Evolutionary conservation across 2,797 vertebrate genomes (phyloP), one percentile per base, ranked within the genome.

Genomic region (Gambusia yucatana): DNA sequence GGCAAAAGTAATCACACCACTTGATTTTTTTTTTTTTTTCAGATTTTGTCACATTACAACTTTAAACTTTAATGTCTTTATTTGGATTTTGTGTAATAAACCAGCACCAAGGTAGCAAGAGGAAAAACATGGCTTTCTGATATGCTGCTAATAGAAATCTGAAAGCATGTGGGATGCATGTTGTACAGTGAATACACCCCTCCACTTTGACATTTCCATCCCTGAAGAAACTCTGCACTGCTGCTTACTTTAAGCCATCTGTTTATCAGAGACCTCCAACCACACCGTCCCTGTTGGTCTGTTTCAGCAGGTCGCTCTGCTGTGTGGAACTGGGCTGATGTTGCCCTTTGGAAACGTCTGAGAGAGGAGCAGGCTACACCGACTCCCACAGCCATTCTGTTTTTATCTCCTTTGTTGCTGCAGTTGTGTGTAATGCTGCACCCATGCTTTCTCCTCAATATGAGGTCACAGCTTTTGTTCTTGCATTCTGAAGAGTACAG

Each of bases 361-460:
- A 69, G 77, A 84, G 77, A 61, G 50, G 78, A 13, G 28, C 63
- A 83, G 73, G 84, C 79, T 67, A 72, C 76, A 47, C 9, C n/a
- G 36, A 84, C 91, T 82, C 92, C 92, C 90, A 91, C 92, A 76
- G 48, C 63, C 82, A 78, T 91, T 82, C 86, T 84, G 88, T 87
- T 86, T 87, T 89, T 87, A 83, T 83, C 80, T 85, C 79, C n/a
- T 79, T 84, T 57, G 77, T 75, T 84, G 10, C 82, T 73, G 80
- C 33, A 84, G 79, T 48, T 48, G 63, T 69, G 65, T 44, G 10
- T 14, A 44, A 43, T 30, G 46, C 46, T 30, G 61, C 72, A 52
- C 78, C 86, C 79, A 30, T 79, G 75, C 76, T 77, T 80, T 79
- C 65, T 81, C 57, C 79, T 71, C 59, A 59, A 22, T 73, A 46